Base-by-base conservation (phyloP, 2,888 invertebrate species). In the Mythimna ferrago region DNA sequence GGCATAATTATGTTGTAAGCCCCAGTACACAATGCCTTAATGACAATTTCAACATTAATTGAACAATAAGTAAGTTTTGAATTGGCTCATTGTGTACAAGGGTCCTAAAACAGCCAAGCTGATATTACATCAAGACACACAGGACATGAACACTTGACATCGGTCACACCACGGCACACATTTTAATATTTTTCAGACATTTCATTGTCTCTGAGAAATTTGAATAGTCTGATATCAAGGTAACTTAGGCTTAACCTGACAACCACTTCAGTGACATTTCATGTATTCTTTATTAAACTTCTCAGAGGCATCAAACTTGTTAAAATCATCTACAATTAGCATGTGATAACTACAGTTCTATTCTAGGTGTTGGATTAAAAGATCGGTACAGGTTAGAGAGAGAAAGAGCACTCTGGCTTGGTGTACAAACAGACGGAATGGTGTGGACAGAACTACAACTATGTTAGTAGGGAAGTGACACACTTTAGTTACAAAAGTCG, bases 381-480 rank as follows among this genome's bases (percentile, higher is more conserved):
- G 82, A 83, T 85, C 54, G 73, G 73, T 88, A 89, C 89, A 92
- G 90, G 92, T 93, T 92, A 93, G 90, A 93, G 93, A 93, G 93
- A 93, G 88, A 94, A 93, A 94, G 94, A 93, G 91, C 93, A 91
- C 90, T 88, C 87, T 48, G 85, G 86, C 77, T 82, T 77, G 81
- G 90, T 91, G 89, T 83, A 83, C 75, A 83, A 76, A 88, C 81
- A 85, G 73, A 76, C 73, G 48, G 66, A 76, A 67, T 71, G 76
- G 81, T 76, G 68, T 71, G 60, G 71, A 79, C 26, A 80, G 83
- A 56, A 69, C 76, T 80, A 82, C 61, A 14, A 53, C 67, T 78
- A 79, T 71, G 78, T 85, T 86, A 85, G 83, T 86, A 86, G 57
- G 80, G 84, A 80, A 44, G 75, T 84, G 70, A 62, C 56, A 84